Evolutionary conservation across 2,113 vertebrate genomes (phyloP), one percentile per base, ranked within the genome.

Genomic region (Aptenodytes patagonicus): DNA sequence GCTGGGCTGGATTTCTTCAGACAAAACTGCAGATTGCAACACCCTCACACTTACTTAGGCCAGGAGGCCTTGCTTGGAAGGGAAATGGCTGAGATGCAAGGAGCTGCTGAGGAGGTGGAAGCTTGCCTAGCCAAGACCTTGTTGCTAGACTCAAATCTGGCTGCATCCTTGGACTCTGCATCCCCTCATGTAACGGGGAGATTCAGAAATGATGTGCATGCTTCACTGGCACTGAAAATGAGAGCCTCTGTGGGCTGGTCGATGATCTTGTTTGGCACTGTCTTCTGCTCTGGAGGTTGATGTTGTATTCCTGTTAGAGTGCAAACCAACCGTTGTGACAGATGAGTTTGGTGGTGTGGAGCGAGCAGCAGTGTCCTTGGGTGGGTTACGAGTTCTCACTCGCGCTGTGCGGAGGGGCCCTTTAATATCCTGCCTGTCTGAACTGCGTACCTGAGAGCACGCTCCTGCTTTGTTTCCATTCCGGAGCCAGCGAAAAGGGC

Each of bases 21-120:
- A 55, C 83, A 68, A 15, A 93, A 7, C 31, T 83, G 91, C 9
- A 4, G 87, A 96, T 96, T 97, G 97, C 97, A 95, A 95, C 93
- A 97, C 64, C 40, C 88, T 66, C 6, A 0, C 32, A 32, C 83
- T 81, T 70, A 2, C 57, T 92, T 17, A 1, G 28, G 90, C 83
- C 73, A 25, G 85, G 69, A 87, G 42, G 60, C 78, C 66, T 90
- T 42, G 79, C 83, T 96, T 90, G 77, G 80, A 89, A 87, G 83
- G 92, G 76, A 82, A 80, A 38, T 19, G 38, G 66, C 83, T 82
- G 89, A 62, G 87, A 70, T 93, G 72, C 46, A 65, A 32, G 80
- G 81, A 75, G 69, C 89, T 91, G 77, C 54, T 69, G 93, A 87
- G 77, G 94, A 84, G 61, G 40, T 88, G 51, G 66, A 84, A 54